These are phyloP conservation scores for Trissolcus japonicus DNA, from an alignment of 2,888 invertebrate genomes.

Conservation along the genomic window DNA sequence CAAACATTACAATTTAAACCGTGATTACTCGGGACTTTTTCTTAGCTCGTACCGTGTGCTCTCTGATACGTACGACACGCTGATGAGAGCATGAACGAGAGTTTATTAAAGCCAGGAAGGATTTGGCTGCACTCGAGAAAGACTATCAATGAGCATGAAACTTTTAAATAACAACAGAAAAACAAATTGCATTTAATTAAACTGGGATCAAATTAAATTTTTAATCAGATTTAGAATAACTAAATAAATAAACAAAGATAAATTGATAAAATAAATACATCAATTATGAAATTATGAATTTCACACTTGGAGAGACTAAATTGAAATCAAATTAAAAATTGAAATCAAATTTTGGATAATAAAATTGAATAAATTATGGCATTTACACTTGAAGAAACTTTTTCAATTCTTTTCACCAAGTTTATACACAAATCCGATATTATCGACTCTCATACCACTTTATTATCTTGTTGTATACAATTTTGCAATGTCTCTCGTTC, in stretches of 20 bases:
- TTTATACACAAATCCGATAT: no score
- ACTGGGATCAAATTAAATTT: no score
- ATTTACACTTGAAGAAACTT: conserved; percentile 44
- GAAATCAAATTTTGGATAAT: no score
- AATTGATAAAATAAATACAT: no score
- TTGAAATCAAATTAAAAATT: no score
- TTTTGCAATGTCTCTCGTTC: conserved; percentile 15
- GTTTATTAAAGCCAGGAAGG: conserved; percentile 76
- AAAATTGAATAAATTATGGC: background rate
- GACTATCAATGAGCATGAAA: conserved; percentile 74
- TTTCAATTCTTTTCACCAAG: background rate
- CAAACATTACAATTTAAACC: conserved; percentile 51
- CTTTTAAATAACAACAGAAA: no score
- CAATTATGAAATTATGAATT: no score
- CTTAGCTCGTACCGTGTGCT: conserved; percentile 19
- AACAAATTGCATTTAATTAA: no score
- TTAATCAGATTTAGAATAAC: no score
- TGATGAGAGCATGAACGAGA: conserved; percentile 54
- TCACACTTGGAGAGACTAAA: no score
- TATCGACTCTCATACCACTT: background rate
- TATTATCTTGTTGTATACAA: conserved; percentile 22
- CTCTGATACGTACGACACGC: conserved; percentile 42
- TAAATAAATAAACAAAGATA: no score
- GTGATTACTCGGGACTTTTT: conserved; percentile 30
- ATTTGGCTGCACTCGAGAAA: conserved; percentile 86